Conservation (phyloP, 2,888 invertebrate genomes). For the Eutolmus rufibarbis region DNA sequence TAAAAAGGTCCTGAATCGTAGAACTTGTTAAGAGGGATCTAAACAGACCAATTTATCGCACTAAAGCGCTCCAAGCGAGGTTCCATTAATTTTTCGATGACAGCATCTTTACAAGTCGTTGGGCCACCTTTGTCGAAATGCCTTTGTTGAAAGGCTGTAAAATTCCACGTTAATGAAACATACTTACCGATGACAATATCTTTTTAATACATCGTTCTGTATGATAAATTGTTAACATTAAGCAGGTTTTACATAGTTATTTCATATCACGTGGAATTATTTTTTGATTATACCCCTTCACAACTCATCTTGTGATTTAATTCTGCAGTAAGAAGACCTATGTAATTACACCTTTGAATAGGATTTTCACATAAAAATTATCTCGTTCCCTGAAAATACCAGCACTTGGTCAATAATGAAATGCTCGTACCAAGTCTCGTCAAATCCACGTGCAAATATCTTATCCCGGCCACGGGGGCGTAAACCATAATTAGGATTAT, state of each 20-base stretch:
- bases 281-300: neutral
- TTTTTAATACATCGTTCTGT: neutral
- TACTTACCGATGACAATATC: neutral
- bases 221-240: neutral
- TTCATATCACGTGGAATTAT: neutral
- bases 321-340: neutral
- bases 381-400: neutral
- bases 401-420: neutral
- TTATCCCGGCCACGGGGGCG: neutral
- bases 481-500: neutral
- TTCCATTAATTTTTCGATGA: neutral
- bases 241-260: neutral
- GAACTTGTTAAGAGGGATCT: neutral
- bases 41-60: neutral
- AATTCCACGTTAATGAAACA: neutral
- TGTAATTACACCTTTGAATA: neutral
- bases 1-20: neutral
- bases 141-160: neutral
- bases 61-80: neutral
- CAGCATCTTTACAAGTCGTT: neutral
- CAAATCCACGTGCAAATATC: neutral
- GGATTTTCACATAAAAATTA: neutral
- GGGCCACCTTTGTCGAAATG: neutral
- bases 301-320: neutral
- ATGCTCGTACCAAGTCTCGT: neutral